Percentiles rank a stretch among this genome's conserved stretches.
phyloP scores from a whole-genome alignment of 2,797 vertebrate genomes.

The Acipenser ruthenus region DNA sequence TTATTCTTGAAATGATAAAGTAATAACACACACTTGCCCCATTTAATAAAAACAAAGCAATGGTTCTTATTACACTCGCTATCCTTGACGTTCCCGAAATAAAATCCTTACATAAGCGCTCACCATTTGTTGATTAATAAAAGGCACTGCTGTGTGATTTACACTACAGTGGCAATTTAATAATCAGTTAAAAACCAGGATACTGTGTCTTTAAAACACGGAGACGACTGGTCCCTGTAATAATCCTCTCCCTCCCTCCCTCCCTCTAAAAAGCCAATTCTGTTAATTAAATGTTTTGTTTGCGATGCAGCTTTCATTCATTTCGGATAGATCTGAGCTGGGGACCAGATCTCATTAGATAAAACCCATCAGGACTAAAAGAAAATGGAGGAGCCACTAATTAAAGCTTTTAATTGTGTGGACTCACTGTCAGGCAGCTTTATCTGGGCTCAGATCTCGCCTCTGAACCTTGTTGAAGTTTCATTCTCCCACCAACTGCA shows the following conservation, averaged over 20 bases:
- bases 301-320: slow-evolving; percentile 97
- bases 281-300: slow-evolving; percentile 99
- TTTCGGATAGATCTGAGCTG: slow-evolving; percentile 98
- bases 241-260: slow-evolving; percentile 48
- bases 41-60: too few relatives aligned
- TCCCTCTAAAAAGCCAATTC: slow-evolving; percentile 93
- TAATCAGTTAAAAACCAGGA: slow-evolving; percentile 49
- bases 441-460: slow-evolving; percentile 83
- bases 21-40: too few relatives aligned
- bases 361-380: slow-evolving; percentile 98
- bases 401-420: slow-evolving; percentile 99
- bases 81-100: too few relatives aligned
- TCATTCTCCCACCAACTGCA: slow-evolving; percentile 51
- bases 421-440: slow-evolving; percentile 89
- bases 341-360: slow-evolving; percentile 99
- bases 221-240: slow-evolving; percentile 43
- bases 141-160: slow-evolving; percentile 42
- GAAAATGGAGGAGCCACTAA: slow-evolving; percentile 98
- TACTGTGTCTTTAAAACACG: slow-evolving; percentile 74
- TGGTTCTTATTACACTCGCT: too few relatives aligned
- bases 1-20: too few relatives aligned
- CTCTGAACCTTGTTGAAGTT: slow-evolving; percentile 65
- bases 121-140: slow-evolving; percentile 37
- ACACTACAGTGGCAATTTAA: slow-evolving; percentile 38
- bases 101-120: slow-evolving; percentile 7